Conservation (phyloP, 2,888 invertebrate species). For the Spisula subtruncata region DNA sequence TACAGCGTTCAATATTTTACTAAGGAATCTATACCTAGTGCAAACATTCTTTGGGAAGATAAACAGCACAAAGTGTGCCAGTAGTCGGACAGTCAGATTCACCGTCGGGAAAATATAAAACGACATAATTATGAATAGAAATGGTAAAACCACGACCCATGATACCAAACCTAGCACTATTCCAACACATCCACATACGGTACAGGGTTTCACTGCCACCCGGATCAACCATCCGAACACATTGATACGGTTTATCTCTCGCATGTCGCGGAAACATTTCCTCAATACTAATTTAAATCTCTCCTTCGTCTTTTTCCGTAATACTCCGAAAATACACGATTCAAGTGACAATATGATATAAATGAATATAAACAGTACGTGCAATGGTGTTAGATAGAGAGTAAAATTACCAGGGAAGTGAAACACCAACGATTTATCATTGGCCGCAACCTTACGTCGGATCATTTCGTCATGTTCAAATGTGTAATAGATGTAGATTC, state of each 20-base stretch:
- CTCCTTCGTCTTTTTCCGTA: slow-evolving; percentile 71
- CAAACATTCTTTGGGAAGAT: slow-evolving; percentile 70
- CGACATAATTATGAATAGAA: slow-evolving; percentile 75
- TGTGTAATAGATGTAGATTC: slow-evolving; percentile 77
- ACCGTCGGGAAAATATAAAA: slow-evolving; percentile 84
- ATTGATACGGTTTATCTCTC: slow-evolving; percentile 67
- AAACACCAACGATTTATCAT: slow-evolving; percentile 52
- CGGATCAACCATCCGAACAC: slow-evolving; percentile 75
- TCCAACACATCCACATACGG: slow-evolving; percentile 80
- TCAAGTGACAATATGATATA: slow-evolving; percentile 81
- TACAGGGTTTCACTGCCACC: slow-evolving; percentile 82
- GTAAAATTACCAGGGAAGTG: slow-evolving; percentile 81
- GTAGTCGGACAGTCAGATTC: slow-evolving; percentile 80
- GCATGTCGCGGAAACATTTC: slow-evolving; percentile 81
- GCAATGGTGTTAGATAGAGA: slow-evolving; percentile 82
- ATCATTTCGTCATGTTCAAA: slow-evolving; percentile 79
- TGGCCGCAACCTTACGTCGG: slow-evolving; percentile 67
- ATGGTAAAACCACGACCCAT: slow-evolving; percentile 77
- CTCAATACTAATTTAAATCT: slow-evolving; percentile 74
- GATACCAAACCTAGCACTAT: slow-evolving; percentile 79
- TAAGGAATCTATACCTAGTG: slow-evolving; percentile 27
- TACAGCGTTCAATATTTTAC: slow-evolving; percentile 24
- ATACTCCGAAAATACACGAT: slow-evolving; percentile 75
- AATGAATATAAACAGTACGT: slow-evolving; percentile 81
- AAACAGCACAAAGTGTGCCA: slow-evolving; percentile 78